Base-by-base conservation (phyloP, 2,888 invertebrate species). In the Seira musarum region DNA sequence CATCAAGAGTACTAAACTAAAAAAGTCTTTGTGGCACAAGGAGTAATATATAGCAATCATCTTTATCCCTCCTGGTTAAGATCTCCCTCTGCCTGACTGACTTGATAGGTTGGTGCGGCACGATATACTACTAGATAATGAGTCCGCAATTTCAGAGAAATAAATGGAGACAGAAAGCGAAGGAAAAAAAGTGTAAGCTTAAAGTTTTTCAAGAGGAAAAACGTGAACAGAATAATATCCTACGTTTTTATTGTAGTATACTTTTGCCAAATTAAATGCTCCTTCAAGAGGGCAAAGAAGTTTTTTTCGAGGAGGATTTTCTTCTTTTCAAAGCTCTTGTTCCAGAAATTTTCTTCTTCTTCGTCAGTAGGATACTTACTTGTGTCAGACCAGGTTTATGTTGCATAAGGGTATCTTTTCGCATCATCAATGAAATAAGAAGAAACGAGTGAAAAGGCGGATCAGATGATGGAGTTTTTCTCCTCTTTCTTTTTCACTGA, bases 141-240 rank as follows among this genome's bases (percentile, higher is more conserved):
- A 74, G 66, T 74, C 74, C n/a, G 2, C 74, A 74, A 74, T 74
- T 66, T 46, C 53, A 65, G 21, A 2, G 60, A 67, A 74, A 57
- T 53, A 73, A 30, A 74, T 74, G 46, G 66, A 65, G 21, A 60
- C 60, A 49, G 13, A 61, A 22, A 57, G 13, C 22, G 10, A 60
- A n/a, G 46, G 46, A 22, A 60, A 60, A 60, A 64, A 64, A 21
- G 21, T 21, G 3, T 53, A 60, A 60, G 60, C 21, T 60, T 60
- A n/a, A n/a, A n/a, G 2, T 60, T 60, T 60, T 60, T 60, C 60
- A 60, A 60, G 60, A 60, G 60, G 19, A 60, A 21, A 60, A 79
- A 72, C 79, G 79, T 79, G 79, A 60, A 67, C 40, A 53, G 79
- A 79, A 79, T 78, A 53, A 15, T 21, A 25, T 35, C 30, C 15